A percentile compares a stretch with the other conserved stretches of the same genome.
These are phyloP conservation scores for Macrobrachium rosenbergii DNA, from an alignment of 1,140 invertebrate species.

Conservation along the genomic window DNA sequence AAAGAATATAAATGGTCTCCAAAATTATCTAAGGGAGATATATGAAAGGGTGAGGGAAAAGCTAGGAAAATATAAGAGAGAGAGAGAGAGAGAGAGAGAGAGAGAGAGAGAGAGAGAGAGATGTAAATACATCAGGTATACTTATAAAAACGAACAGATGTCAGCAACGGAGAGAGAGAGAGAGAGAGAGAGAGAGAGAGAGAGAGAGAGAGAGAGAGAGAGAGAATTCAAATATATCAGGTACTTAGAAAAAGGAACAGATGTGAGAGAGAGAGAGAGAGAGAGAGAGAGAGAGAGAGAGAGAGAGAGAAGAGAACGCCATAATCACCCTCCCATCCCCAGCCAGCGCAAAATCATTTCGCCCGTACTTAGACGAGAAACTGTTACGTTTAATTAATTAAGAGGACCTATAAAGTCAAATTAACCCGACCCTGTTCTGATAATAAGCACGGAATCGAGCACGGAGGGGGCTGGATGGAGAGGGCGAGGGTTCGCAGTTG, in stretches of 20 bases:
- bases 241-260: not conserved
- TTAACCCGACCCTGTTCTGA: no score
- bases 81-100: slow-evolving; percentile 4
- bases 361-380: no score
- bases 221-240: not conserved
- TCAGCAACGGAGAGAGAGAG: not conserved
- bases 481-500: no score
- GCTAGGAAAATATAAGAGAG: not conserved
- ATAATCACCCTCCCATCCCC: not conserved
- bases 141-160: not conserved
- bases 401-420: no score
- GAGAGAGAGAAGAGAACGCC: slow-evolving; percentile 4
- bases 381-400: no score
- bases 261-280: not conserved
- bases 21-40: no score
- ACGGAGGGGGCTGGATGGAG: no score
- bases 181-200: slow-evolving; percentile 3
- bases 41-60: not conserved
- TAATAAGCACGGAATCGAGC: no score
- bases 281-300: slow-evolving; percentile 5
- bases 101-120: slow-evolving; percentile 4
- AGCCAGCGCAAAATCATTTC: not conserved
- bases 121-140: not conserved
- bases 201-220: not conserved
- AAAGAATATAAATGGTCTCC: no score